Evolutionary conservation across 92 coral and sea anemone species (phyloP), one percentile per base, ranked within the genome.

Genomic region (Porites evermanni): DNA sequence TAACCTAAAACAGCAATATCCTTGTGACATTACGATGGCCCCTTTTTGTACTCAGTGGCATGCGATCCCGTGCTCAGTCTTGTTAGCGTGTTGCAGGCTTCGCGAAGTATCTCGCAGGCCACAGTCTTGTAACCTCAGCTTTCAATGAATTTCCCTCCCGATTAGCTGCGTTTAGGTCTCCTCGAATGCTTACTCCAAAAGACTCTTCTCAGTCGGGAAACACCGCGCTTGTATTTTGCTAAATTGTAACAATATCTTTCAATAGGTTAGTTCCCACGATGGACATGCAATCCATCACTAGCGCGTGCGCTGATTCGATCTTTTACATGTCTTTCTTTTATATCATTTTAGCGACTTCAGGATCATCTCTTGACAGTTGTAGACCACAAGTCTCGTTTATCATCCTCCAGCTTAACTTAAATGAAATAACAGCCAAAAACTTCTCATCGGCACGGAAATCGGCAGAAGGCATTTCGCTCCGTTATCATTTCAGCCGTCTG

Each of bases 301-400:
- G 53, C n/a, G 12, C 47, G 13, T 52, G 4, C 19, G 63, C 79
- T 73, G 79, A 72, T 64, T 19, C 38, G 50, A 64, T 13, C 64
- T 16, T 83, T 52, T 16, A 14, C 78, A 6, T 72, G 26, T 72
- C 50, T 38, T 38, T 38, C 47, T 38, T 82, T 59, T 83, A 60
- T 59, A n/a, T 83, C 75, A 61, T 56, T 87, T 78, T 89, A 97
- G 99, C 95, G 91, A 75, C 95, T 97, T 79, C 99, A 97, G 88
- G 99, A 97, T 53, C 98, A 97, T 75, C 95, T 97, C 26, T 91
- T 97, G 93, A 97, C 99, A 58, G 89, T 97, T 29, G 90, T 97
- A 90, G 99, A 97, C 70, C 99, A 97, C 94, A 95, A 91, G 90
- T 85, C 98, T 51, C 94, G 91, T 12, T 93, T 97, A 26, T 74